phyloP scores from a whole-genome alignment of 2,888 invertebrate species.

The Cosmia trapezina region DNA sequence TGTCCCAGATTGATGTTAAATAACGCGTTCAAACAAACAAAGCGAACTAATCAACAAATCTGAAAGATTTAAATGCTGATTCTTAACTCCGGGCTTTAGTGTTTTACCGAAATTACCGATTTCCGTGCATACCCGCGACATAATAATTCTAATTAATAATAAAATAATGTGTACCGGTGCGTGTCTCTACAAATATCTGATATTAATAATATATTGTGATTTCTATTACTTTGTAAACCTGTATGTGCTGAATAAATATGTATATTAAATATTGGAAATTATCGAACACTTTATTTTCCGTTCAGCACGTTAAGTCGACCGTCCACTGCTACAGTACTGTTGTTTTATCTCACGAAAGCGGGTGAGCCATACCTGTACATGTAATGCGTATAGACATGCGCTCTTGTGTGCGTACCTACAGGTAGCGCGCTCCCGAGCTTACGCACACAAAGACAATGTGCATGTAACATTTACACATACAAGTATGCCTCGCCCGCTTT shows the following conservation, averaged over 20 bases:
- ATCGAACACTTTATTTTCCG: conserved; percentile 7
- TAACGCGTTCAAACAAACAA: too few relatives aligned
- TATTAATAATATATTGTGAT: conserved; percentile 64
- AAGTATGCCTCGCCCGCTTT: too few relatives aligned
- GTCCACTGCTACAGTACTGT: too few relatives aligned
- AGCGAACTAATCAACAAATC: not conserved
- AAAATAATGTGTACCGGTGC: conserved; percentile 43
- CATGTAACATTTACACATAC: too few relatives aligned
- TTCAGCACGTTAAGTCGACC: not conserved
- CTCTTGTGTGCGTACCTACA: too few relatives aligned
- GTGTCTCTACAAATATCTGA: conserved; percentile 50
- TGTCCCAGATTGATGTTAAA: too few relatives aligned
- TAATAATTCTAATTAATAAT: conserved; percentile 25
- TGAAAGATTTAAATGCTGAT: not conserved
- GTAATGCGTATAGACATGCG: too few relatives aligned
- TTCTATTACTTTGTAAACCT: conserved; percentile 72
- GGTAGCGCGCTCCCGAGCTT: too few relatives aligned
- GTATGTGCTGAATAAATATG: conserved; percentile 64
- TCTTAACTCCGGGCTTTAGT: not conserved
- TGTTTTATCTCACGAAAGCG: too few relatives aligned
- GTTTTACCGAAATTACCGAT: not conserved
- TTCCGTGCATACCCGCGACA: conserved; percentile 10
- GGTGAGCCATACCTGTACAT: too few relatives aligned
- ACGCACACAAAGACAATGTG: too few relatives aligned
- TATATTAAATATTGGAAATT: conserved; percentile 62